Percentiles rank a stretch among this genome's conserved stretches.
phyloP scores from a whole-genome alignment of 2,113 vertebrate species.

The Salminus brasiliensis region DNA sequence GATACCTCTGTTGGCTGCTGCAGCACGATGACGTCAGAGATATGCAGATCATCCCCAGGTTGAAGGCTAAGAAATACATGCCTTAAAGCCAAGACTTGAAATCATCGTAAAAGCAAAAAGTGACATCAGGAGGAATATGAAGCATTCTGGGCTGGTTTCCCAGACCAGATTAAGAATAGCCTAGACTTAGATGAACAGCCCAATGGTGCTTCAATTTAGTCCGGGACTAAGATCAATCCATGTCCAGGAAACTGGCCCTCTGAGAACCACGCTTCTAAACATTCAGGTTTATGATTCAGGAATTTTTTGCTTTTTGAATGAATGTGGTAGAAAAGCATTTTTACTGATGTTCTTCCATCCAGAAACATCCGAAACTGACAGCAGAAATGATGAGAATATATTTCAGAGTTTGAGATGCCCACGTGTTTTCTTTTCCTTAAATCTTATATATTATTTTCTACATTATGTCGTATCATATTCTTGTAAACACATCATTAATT shows the following conservation, averaged over 20 bases:
- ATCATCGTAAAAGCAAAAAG: not conserved
- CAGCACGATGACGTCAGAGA: constrained; percentile 78
- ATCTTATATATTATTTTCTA: not conserved
- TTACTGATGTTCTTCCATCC: not conserved
- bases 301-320: not conserved
- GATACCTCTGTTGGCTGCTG: constrained; percentile 80
- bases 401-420: not conserved
- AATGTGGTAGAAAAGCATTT: not conserved
- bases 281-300: too few species aligned
- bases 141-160: too few species aligned
- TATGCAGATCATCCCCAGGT: constrained; percentile 77
- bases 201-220: too few species aligned
- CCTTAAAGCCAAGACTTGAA: constrained; percentile 61
- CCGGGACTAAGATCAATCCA: too few species aligned
- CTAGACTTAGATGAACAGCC: too few species aligned
- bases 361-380: not conserved
- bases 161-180: too few species aligned
- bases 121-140: not conserved
- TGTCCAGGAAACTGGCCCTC: too few species aligned
- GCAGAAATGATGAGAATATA: too few species aligned
- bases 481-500: not conserved
- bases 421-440: not conserved
- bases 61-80: constrained; percentile 78
- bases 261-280: too few species aligned
- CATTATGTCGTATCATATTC: not conserved